Evolutionary conservation across 2,888 invertebrate species (phyloP).

Genomic region (Agrochola litura): DNA sequence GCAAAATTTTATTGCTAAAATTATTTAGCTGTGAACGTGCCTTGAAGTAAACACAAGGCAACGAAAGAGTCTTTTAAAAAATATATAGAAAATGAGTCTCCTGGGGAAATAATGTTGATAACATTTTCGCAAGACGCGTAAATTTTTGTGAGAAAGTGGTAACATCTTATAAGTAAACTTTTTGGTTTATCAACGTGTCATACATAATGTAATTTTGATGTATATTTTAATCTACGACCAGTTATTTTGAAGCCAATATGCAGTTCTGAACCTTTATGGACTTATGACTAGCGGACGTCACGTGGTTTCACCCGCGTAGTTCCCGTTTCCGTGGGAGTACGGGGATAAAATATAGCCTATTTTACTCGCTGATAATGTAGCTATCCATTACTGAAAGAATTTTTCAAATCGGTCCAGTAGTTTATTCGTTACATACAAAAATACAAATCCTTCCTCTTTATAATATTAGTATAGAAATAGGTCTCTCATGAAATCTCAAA

Average conservation of each 20-base stretch:
- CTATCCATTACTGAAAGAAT: no score
- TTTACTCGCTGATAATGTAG: no score
- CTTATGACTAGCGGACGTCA: not conserved
- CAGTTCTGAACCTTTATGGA: not conserved
- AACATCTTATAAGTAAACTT: not conserved
- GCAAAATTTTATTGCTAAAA: not conserved
- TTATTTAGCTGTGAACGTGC: not conserved
- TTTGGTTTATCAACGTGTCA: not conserved
- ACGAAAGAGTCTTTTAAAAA: not conserved
- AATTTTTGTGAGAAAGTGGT: not conserved
- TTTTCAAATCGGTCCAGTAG: no score
- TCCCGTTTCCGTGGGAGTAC: no score
- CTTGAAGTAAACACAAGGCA: not conserved
- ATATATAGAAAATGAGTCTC: no score
- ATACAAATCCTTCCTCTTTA: no score
- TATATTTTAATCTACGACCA: no score
- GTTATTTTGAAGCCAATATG: not conserved
- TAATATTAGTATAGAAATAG: no score
- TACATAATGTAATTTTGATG: not conserved
- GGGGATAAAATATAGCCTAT: no score
- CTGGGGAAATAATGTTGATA: no score
- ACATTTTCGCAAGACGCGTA: not conserved
- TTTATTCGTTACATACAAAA: no score
- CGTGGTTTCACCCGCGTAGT: no score
- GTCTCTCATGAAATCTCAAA: conserved; percentile 3